These are phyloP conservation scores for Hylyphantes graminicola DNA, from an alignment of 1,140 invertebrate genomes.

Conservation along the genomic window DNA sequence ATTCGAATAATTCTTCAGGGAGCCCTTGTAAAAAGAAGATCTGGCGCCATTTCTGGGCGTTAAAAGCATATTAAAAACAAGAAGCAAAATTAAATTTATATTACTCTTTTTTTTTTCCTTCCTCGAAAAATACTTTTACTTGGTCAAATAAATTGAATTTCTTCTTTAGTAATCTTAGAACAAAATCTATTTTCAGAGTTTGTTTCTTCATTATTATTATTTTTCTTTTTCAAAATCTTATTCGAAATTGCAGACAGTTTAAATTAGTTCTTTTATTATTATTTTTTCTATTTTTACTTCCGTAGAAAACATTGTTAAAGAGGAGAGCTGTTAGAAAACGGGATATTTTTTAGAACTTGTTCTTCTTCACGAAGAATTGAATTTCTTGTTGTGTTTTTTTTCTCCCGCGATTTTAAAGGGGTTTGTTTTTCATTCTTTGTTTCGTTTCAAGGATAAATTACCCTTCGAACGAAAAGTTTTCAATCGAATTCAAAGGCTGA, in stretches of 20 bases:
- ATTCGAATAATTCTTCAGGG: no score
- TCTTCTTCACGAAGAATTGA: conserved; percentile 1
- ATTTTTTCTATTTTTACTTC: conserved; percentile 3
- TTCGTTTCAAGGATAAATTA: conserved; percentile 9
- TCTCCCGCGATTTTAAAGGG: not conserved
- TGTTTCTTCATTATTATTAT: conserved; percentile 1
- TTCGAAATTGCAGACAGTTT: conserved; percentile 45
- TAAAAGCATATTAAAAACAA: conserved; percentile 45
- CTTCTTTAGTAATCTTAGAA: conserved; percentile 36
- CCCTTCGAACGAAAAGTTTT: conserved; percentile 1
- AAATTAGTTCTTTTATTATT: conserved; percentile 43
- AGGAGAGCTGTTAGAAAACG: conserved; percentile 12
- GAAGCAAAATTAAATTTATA: conserved; percentile 50
- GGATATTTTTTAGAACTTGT: conserved; percentile 19
- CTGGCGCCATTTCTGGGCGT: conserved; percentile 20
- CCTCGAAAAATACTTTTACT: not conserved
- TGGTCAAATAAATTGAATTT: conserved; percentile 55
- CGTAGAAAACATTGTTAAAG: conserved; percentile 4
- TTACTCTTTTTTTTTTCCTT: conserved; percentile 20
- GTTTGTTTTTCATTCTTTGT: no score
- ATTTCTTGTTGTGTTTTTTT: conserved; percentile 21
- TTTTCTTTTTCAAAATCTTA: conserved; percentile 9
- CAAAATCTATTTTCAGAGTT: conserved; percentile 50
- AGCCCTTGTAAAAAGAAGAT: no score
- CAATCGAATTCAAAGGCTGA: not conserved